Percentiles rank a stretch among this genome's conserved stretches.
Evolutionary conservation across 2,113 vertebrate genomes (phyloP).

Genomic region (Colistium nudipinnis): DNA sequence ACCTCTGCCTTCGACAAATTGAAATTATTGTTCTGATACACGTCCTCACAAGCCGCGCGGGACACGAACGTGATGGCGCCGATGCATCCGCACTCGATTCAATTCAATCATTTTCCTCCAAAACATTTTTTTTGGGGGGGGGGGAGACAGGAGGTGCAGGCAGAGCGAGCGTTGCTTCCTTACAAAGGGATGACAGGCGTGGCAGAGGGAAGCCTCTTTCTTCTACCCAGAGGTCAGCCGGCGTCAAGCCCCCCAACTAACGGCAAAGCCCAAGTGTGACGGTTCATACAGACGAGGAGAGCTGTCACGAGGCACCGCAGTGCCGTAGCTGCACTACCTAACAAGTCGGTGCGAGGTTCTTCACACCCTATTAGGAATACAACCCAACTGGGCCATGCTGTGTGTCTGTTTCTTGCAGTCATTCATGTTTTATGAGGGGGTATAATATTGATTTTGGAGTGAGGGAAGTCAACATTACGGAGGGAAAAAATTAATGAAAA

Average conservation of each 20-base stretch:
- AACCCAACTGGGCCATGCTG: constrained; percentile 66
- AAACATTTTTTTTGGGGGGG: constrained; percentile 22
- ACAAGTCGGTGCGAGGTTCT: constrained; percentile 59
- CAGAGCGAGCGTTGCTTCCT: constrained; percentile 29
- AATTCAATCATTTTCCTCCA: constrained; percentile 10
- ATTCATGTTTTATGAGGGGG: constrained; percentile 78
- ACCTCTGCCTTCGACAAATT: constrained; percentile 41
- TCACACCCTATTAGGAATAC: constrained; percentile 74
- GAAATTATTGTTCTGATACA: constrained; percentile 37
- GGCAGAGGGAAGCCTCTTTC: constrained; percentile 24
- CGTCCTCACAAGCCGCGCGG: constrained; percentile 18
- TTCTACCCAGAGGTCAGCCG: constrained; percentile 46
- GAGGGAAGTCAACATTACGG: constrained; percentile 50
- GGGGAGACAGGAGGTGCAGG: constrained; percentile 36
- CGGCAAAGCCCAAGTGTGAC: constrained; percentile 42
- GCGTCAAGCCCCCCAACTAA: constrained; percentile 32
- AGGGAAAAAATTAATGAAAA: neutral
- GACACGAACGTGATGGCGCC: neutral
- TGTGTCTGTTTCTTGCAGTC: constrained; percentile 66
- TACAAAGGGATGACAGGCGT: constrained; percentile 51
- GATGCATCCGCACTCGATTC: neutral
- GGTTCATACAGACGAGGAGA: constrained; percentile 33
- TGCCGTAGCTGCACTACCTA: constrained; percentile 49
- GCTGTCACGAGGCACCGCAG: constrained; percentile 54
- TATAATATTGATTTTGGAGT: constrained; percentile 73